Base-by-base conservation (phyloP, 2,113 vertebrate genomes). In the Baryphthengus martii region DNA sequence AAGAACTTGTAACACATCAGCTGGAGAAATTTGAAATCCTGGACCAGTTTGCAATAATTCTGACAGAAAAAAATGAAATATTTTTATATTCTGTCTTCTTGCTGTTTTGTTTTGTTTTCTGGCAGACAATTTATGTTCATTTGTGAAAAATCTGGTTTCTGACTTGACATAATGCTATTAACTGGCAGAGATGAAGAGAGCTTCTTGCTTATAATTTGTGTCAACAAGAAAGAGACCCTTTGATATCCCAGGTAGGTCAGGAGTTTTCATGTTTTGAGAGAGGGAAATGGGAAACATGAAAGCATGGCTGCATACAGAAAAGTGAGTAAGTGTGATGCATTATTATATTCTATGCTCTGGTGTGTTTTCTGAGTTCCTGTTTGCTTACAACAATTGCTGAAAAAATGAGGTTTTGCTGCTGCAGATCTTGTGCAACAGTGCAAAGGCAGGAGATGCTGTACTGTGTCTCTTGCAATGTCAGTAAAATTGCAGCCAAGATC, bases 401-500 rank as follows among this genome's bases (percentile, higher is more conserved):
- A 86, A 95, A 91, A 95, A 97, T 28, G 66, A 80, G 75, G 80
- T 95, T 95, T 95, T 95, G 96, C 74, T 96, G 81, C 83, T 94
- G 71, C 81, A 89, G 71, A 91, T 42, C 70, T 96, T 74, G 63
- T 87, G 88, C 79, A 89, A 24, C 6, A 23, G 61, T 66, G 71
- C 80, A 95, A 96, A 59, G 94, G 85, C 28, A 89, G 59, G 74
- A 89, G 37, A 89, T 23, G 24, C 47, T 89, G 73, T 90, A 66
- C 88, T 93, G 96, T 93, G 94, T 77, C 74, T 95, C 85, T 83
- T 96, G 74, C 17, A 55, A 55, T 17, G 52, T 95, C 87, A 92
- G 85, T 93, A 84, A 65, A 93, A 74, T 75, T 91, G 37, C 55
- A 75, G 80, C 74, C 61, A 96, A 77, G 28, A 88, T 15, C 42